Conservation (phyloP, 2,113 vertebrate genomes). For the Xyliphius kryptos region DNA sequence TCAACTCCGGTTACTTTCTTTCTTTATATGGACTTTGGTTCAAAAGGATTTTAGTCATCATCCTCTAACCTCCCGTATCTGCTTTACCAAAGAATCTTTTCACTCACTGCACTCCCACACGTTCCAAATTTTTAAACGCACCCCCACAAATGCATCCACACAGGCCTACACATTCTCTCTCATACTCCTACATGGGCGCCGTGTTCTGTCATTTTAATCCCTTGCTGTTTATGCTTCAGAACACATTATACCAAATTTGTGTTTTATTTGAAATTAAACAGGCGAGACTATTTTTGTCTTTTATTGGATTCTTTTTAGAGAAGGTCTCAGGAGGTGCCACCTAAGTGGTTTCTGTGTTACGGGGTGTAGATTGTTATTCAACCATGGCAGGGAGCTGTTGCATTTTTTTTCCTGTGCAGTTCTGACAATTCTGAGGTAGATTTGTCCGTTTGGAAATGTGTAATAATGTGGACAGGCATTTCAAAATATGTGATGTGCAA, state of each 20-base stretch:
- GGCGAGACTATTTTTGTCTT: no score
- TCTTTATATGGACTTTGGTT: neutral
- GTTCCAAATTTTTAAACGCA: slow-evolving; percentile 34
- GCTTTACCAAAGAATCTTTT: slow-evolving; percentile 43
- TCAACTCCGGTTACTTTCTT: no score
- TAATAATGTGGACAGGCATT: no score
- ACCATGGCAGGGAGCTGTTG: no score
- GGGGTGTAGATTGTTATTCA: no score
- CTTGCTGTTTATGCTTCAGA: slow-evolving; percentile 3
- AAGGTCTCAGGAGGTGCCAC: neutral
- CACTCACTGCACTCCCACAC: slow-evolving; percentile 47
- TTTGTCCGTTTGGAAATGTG: no score
- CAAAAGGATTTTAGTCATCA: slow-evolving; percentile 27
- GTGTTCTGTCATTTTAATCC: slow-evolving; percentile 58
- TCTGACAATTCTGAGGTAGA: no score
- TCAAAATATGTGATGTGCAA: no score
- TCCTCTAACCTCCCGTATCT: slow-evolving; percentile 36
- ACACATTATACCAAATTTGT: slow-evolving; percentile 10
- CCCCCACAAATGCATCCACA: slow-evolving; percentile 37
- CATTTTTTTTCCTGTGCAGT: no score
- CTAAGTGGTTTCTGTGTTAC: neutral
- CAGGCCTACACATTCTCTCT: slow-evolving; percentile 34
- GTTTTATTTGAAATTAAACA: neutral
- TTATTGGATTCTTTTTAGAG: no score
- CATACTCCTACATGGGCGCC: slow-evolving; percentile 49